Base-by-base conservation (phyloP, 1,140 invertebrate species). In the Adoxophyes honmai region DNA sequence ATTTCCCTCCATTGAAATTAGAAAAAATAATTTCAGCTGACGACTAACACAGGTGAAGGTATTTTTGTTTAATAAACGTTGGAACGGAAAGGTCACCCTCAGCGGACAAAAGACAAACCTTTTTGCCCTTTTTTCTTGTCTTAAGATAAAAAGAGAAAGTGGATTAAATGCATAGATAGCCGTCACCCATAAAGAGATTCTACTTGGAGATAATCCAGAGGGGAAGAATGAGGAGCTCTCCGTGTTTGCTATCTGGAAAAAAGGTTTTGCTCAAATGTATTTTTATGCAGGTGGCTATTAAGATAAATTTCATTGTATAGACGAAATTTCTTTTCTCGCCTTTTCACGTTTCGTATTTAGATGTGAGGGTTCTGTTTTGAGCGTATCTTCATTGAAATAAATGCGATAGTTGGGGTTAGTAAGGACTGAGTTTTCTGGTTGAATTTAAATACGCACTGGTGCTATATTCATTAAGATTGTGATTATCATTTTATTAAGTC, bases 151-250 rank as follows among this genome's bases (percentile, higher is more conserved):
- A 81, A 78, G 62, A 73, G 66, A 74, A 75, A 82, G 78, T 81
- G 81, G 83, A 86, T 84, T 86, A 84, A 86, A 86, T 78, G 78
- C 76, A 76, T 70, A 80, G 81, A 84, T 84, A 86, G 73, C 72
- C 61, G 70, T 70, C 70, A 71, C 60, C 78, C 73, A 81, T 82
- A 84, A 86, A 84, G 74, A 83, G 80, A 86, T 86, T 74, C 64
- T 63, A 76, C 70, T 72, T 67, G 18, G 55, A 74, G 81, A 86
- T 86, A 81, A 78, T 65, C 60, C 60, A 59, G 60, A 75, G 60
- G 65, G 71, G 73, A 70, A 65, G 64, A 59, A 66, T 67, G 65
- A 58, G 59, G 42, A 59, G 58, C 64, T 61, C 53, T 21, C 34
- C 18, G 60, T 62, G 62, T 67, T 69, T 70, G 73, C 64, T 75